Evolutionary conservation across 2,888 invertebrate species (phyloP).

Genomic region (Drosophila infuscata): DNA sequence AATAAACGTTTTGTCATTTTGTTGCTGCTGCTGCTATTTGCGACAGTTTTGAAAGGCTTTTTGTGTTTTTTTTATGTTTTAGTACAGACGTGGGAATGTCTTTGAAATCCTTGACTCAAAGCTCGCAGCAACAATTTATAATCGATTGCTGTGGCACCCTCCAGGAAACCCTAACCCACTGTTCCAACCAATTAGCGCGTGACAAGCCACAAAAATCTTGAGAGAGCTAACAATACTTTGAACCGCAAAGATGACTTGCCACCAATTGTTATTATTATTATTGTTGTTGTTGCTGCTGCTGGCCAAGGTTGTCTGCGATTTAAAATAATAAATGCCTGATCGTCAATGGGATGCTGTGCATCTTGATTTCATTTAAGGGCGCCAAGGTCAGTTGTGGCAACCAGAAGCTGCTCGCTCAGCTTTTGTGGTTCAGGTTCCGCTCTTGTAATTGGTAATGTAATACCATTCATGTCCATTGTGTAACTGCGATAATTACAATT

Average conservation of each 20-base stretch:
- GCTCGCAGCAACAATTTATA: constrained; percentile 42
- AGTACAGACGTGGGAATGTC: constrained; percentile 61
- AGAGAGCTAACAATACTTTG: constrained; percentile 30
- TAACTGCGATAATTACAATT: constrained; percentile 50
- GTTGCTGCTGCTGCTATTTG: constrained; percentile 55
- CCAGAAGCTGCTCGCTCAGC: constrained; percentile 55
- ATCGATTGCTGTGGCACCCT: constrained; percentile 30
- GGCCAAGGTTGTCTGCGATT: constrained; percentile 62
- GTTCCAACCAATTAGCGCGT: constrained; percentile 51
- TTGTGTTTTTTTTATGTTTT: constrained; percentile 26
- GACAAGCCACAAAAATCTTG: constrained; percentile 38
- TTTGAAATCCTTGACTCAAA: constrained; percentile 58
- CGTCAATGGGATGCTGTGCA: constrained; percentile 45
- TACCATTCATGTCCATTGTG: constrained; percentile 58
- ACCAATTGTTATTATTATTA: constrained; percentile 38
- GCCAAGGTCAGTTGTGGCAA: constrained; percentile 46
- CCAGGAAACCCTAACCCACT: constrained; percentile 47
- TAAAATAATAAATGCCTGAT: constrained; percentile 70
- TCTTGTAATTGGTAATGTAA: constrained; percentile 64
- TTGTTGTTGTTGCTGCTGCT: not conserved
- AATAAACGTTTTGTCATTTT: constrained; percentile 51
- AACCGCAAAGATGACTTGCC: constrained; percentile 50
- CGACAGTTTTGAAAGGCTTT: constrained; percentile 75
- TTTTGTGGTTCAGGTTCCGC: constrained; percentile 33
- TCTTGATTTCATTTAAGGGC: constrained; percentile 49